A percentile compares a stretch with the other conserved stretches of the same genome.
Evolutionary conservation across 2,797 vertebrate species (phyloP).

Genomic region (Lepus oiostolus): DNA sequence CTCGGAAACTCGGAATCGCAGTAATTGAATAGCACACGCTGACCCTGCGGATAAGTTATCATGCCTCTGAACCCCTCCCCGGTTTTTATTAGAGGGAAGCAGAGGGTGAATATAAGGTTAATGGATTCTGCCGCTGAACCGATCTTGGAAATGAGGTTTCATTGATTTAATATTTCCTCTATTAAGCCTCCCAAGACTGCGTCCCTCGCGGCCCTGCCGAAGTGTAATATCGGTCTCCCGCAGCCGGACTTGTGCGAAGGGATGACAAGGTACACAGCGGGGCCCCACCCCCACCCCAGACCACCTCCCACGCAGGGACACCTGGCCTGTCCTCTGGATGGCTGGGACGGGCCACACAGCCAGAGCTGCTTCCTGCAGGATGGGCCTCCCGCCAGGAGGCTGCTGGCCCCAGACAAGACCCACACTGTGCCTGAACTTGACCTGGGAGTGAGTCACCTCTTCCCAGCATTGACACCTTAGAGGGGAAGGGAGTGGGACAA

Average conservation of each 20-base stretch:
- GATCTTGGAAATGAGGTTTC: constrained; percentile 75
- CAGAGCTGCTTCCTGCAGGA: neutral
- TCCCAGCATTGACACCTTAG: neutral
- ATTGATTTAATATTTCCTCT: constrained; percentile 80
- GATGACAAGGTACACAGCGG: neutral
- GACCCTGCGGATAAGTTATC: constrained; percentile 70
- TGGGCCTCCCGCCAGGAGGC: neutral
- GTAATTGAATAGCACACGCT: constrained; percentile 68
- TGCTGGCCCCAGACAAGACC: neutral
- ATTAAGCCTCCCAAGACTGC: constrained; percentile 68
- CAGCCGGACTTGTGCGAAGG: neutral
- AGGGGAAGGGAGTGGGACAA: neutral
- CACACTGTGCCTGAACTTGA: neutral
- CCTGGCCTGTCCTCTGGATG: neutral
- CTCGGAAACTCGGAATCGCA: constrained; percentile 73
- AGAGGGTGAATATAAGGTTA: constrained; percentile 72
- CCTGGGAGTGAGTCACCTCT: neutral
- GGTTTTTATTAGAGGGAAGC: constrained; percentile 64
- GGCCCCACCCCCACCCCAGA: neutral
- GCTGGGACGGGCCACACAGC: neutral
- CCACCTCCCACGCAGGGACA: neutral
- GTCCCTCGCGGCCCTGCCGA: constrained; percentile 59
- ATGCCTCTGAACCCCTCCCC: constrained; percentile 71
- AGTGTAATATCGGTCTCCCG: neutral
- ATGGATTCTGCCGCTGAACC: constrained; percentile 69